A percentile compares a stretch with the other conserved stretches of the same genome.
Evolutionary conservation across 2,888 invertebrate genomes (phyloP).

Genomic region (Proisotoma minuta): DNA sequence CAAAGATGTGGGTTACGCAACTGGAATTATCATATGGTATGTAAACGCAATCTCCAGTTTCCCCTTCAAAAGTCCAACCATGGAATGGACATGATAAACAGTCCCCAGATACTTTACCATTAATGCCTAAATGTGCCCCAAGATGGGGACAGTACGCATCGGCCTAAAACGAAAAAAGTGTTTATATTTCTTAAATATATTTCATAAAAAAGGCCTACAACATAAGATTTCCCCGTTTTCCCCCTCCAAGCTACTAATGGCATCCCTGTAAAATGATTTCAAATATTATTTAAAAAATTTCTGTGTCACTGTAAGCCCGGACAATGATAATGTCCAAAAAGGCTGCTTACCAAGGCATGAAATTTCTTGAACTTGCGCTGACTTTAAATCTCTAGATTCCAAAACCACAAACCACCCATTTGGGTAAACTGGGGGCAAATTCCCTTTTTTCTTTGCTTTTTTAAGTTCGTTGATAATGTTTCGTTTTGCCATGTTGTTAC

Average conservation of each 20-base stretch:
- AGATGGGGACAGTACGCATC: constrained; percentile 88
- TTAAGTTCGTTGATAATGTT: constrained; percentile 52
- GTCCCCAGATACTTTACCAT: constrained; percentile 65
- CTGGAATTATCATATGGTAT: constrained; percentile 76
- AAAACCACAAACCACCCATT: constrained; percentile 82
- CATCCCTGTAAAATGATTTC: constrained; percentile 61
- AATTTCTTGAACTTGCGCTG: constrained; percentile 58
- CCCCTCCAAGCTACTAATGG: constrained; percentile 67
- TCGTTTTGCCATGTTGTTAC: constrained; percentile 29
- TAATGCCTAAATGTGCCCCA: constrained; percentile 78
- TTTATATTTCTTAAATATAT: too few relatives aligned
- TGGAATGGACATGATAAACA: constrained; percentile 87
- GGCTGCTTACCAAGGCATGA: constrained; percentile 65
- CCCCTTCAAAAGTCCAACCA: constrained; percentile 73
- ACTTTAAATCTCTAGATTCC: constrained; percentile 62
- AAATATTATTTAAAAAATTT: too few relatives aligned
- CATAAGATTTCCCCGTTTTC: constrained; percentile 60
- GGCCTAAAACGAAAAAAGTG: too few relatives aligned
- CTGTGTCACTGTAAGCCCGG: too few relatives aligned
- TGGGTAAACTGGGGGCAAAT: constrained; percentile 75
- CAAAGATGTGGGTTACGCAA: neutral
- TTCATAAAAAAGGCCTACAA: too few relatives aligned
- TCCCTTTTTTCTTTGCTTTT: constrained; percentile 62
- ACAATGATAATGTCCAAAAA: too few relatives aligned
- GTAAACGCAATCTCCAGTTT: constrained; percentile 66